Evolutionary conservation across 1,140 invertebrate species (phyloP).

Genomic region (Drosophila virilis): DNA sequence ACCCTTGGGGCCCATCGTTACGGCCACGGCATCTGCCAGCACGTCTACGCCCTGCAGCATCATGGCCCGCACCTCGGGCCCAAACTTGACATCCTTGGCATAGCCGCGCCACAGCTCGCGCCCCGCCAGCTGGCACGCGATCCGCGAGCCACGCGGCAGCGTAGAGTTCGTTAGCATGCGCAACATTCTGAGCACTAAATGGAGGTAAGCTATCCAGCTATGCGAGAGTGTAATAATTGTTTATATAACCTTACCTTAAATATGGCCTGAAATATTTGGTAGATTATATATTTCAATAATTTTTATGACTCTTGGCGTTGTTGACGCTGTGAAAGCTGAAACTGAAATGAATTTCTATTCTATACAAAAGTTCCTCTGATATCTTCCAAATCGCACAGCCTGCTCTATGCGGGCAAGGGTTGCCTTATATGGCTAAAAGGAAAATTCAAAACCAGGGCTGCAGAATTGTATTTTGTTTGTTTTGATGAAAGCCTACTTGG

Average conservation of each 20-base stretch:
- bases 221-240: no score
- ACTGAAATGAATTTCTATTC: conserved; percentile 8
- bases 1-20: conserved; percentile 99
- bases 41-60: conserved; percentile 99
- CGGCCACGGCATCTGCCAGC: conserved; percentile 98
- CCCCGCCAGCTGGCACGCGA: conserved; percentile 21
- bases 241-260: conserved; percentile 17
- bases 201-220: no score
- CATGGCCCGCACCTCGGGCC: conserved; percentile 96
- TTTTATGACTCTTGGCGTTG: conserved; percentile 20
- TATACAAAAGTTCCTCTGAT: not conserved
- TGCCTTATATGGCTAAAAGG: no score
- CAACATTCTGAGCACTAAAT: conserved; percentile 32
- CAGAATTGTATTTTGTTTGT: not conserved
- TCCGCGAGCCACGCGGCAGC: conserved; percentile 6
- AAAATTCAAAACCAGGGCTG: no score
- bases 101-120: conserved; percentile 26
- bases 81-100: conserved; percentile 98
- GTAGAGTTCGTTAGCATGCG: conserved; percentile 38
- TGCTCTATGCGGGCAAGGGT: conserved; percentile 6
- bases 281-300: not conserved
- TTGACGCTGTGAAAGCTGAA: conserved; percentile 34
- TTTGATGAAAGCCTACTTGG: no score
- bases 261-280: not conserved
- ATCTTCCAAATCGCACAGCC: conserved; percentile 7